phyloP scores from a whole-genome alignment of 2,797 vertebrate species.

The Phrynocephalus vlangalii region DNA sequence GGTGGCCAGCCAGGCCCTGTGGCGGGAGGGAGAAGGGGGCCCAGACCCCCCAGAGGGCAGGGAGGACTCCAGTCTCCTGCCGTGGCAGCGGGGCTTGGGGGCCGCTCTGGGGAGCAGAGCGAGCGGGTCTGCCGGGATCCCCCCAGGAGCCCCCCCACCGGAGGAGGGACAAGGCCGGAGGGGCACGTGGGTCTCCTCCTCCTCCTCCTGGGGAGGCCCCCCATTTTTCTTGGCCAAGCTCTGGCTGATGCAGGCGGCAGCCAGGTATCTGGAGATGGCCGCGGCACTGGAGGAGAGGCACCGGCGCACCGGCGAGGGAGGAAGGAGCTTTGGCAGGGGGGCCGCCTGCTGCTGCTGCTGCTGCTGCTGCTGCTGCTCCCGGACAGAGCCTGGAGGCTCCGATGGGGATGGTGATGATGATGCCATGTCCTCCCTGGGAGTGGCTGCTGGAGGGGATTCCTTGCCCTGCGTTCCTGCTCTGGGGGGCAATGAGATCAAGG shows the following conservation, averaged over 20 bases:
- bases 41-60: not conserved
- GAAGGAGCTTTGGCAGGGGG: conserved; percentile 24
- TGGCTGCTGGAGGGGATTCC: not conserved
- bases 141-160: conserved; percentile 35
- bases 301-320: conserved; percentile 47
- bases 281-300: conserved; percentile 71
- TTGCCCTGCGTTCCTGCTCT: rapidly evolving
- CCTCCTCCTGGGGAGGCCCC: not conserved
- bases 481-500: not conserved
- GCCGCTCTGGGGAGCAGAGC: conserved; percentile 55
- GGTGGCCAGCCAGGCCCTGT: not conserved
- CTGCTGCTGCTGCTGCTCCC: not conserved
- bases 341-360: rapidly evolving
- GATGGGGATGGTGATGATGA: no score
- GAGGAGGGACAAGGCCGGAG: conserved; percentile 22
- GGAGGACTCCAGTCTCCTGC: not conserved
- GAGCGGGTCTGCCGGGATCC: conserved; percentile 53
- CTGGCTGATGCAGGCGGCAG: conserved; percentile 87
- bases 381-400: not conserved
- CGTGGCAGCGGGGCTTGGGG: not conserved
- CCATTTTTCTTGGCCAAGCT: conserved; percentile 77
- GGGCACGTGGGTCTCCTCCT: not conserved
- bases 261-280: conserved; percentile 82
- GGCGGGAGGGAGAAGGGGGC: not conserved
- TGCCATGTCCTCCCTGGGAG: no score